Percentiles rank a stretch among this genome's conserved stretches.
Evolutionary conservation across 2,113 vertebrate species (phyloP).

Genomic region (Raphicerus campestris): DNA sequence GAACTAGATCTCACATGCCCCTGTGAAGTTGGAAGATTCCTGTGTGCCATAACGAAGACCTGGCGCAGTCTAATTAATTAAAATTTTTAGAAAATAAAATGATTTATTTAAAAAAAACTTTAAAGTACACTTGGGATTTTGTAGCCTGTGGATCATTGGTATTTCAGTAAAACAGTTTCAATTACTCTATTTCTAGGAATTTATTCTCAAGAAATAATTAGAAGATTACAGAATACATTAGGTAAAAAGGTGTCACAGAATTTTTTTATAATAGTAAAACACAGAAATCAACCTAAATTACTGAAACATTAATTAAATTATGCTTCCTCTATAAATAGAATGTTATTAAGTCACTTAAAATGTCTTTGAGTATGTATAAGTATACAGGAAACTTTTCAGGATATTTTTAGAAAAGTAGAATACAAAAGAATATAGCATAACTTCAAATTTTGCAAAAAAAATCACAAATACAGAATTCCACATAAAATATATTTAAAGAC

Average conservation of each 20-base stretch:
- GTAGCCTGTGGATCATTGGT: neutral
- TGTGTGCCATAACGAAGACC: neutral
- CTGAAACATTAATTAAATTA: neutral
- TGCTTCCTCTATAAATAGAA: neutral
- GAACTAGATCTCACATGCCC: neutral
- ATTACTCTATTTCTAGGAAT: neutral
- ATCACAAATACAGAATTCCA: neutral
- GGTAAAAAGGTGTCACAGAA: neutral
- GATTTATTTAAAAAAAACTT: neutral
- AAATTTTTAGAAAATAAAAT: neutral
- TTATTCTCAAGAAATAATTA: neutral
- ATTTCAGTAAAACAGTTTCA: neutral
- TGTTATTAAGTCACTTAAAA: neutral
- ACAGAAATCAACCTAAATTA: neutral
- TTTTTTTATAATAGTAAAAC: neutral
- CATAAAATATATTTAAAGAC: neutral
- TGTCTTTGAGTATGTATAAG: neutral
- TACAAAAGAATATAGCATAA: neutral
- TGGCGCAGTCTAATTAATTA: neutral
- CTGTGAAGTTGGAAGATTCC: neutral
- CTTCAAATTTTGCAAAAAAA: neutral
- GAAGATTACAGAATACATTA: neutral
- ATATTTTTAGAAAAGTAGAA: neutral
- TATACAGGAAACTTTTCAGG: neutral
- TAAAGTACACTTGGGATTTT: neutral